Percentiles rank a stretch among this genome's conserved stretches.
Evolutionary conservation across 2,113 vertebrate genomes (phyloP).

Genomic region (Nanorana parkeri): DNA sequence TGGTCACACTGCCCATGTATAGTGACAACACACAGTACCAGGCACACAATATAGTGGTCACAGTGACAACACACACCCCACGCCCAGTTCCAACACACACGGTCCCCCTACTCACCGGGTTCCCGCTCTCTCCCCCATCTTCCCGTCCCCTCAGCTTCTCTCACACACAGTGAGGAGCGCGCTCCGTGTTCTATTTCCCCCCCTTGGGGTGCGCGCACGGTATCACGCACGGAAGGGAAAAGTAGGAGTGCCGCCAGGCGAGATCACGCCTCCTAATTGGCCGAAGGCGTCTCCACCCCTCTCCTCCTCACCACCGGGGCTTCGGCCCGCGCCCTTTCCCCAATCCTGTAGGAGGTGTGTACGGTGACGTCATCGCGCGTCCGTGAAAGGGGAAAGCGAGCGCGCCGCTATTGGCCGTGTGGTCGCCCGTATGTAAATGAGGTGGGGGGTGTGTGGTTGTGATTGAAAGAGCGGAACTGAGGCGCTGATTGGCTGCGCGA

Average conservation of each 20-base stretch:
- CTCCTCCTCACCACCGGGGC: background rate
- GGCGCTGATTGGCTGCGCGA: background rate
- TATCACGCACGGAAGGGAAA: background rate
- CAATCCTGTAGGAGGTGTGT: background rate
- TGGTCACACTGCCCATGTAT: background rate
- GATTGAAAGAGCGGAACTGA: background rate
- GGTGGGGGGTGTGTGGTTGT: background rate
- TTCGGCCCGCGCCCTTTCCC: background rate
- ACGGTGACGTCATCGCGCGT: slow-evolving; percentile 6
- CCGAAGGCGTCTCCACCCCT: too few species aligned
- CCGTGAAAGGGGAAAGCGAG: background rate
- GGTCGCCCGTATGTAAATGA: background rate
- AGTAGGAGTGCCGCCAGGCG: background rate
- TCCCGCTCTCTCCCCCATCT: slow-evolving; percentile 54
- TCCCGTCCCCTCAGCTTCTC: slow-evolving; percentile 9
- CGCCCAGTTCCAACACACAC: background rate
- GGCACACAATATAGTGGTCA: background rate
- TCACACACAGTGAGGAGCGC: background rate
- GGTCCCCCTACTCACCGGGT: background rate
- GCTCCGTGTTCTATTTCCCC: background rate
- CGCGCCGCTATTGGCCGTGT: background rate
- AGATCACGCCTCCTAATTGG: too few species aligned
- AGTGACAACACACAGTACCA: background rate
- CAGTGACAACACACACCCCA: background rate
- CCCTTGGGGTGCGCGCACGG: slow-evolving; percentile 36